Conservation (phyloP, 2,113 vertebrate genomes). For the Euleptes europaea region DNA sequence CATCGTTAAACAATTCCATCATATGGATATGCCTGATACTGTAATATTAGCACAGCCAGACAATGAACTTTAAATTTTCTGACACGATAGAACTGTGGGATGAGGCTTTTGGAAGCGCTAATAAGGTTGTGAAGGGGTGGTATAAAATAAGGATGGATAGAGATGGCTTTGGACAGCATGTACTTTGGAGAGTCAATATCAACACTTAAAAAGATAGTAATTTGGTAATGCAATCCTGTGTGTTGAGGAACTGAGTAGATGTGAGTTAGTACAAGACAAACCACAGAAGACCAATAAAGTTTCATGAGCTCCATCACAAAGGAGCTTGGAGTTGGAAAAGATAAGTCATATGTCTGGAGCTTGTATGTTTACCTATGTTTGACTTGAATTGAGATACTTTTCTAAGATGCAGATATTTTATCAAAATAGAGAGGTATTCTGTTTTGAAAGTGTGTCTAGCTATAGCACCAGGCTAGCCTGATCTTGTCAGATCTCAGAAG, state of each 20-base stretch:
- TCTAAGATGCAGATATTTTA: neutral
- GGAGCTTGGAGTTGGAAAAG: neutral
- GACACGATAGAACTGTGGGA: too few species aligned
- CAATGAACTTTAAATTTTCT: too few species aligned
- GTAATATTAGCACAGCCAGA: too few species aligned
- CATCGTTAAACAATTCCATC: too few species aligned
- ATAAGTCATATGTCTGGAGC: neutral
- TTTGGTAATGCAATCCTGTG: neutral
- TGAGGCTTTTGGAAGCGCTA: too few species aligned
- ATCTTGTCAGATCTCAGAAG: too few species aligned
- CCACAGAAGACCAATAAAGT: neutral
- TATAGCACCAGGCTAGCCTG: too few species aligned
- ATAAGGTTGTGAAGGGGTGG: too few species aligned
- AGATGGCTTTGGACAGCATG: neutral
- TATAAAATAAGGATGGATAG: too few species aligned
- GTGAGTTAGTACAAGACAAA: neutral
- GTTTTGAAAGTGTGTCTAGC: too few species aligned
- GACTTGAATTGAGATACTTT: neutral
- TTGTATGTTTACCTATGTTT: neutral
- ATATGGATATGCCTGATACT: too few species aligned
- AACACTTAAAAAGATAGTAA: neutral
- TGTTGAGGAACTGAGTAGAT: slow-evolving; percentile 7
- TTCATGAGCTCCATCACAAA: neutral
- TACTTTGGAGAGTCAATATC: neutral
- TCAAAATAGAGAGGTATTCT: neutral